These are phyloP conservation scores for Epinotia ramella DNA, from an alignment of 2,888 invertebrate genomes.

Conservation along the genomic window DNA sequence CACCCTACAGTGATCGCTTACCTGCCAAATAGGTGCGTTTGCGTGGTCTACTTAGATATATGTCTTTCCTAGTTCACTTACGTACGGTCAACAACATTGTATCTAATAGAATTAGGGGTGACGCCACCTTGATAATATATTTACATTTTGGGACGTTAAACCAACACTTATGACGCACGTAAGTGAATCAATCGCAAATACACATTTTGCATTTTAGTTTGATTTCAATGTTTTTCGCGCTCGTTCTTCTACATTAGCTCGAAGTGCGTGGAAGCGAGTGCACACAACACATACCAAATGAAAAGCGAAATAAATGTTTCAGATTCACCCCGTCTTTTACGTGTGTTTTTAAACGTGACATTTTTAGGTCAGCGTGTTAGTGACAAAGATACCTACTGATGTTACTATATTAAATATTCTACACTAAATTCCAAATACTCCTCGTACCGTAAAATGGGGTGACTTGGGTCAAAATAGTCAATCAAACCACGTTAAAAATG, in stretches of 20 bases:
- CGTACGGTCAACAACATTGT: constrained; percentile 39
- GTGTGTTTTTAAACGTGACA: too few species aligned
- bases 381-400: too few species aligned
- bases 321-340: too few species aligned
- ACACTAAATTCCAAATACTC: too few species aligned
- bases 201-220: neutral
- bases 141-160: constrained; percentile 7
- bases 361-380: too few species aligned
- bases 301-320: too few species aligned
- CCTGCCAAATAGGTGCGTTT: neutral
- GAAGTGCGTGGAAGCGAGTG: too few species aligned
- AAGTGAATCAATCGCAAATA: neutral
- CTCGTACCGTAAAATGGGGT: too few species aligned
- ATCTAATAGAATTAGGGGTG: constrained; percentile 39
- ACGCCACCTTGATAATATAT: constrained; percentile 36
- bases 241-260: neutral
- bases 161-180: neutral
- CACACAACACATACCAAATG: too few species aligned
- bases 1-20: neutral
- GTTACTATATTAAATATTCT: too few species aligned
- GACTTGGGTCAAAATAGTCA: too few species aligned
- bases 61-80: constrained; percentile 31
- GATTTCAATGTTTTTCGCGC: neutral
- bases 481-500: too few species aligned
- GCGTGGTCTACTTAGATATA: neutral